Conservation (phyloP, 1,140 invertebrate species). For the Ceratina australensis region DNA sequence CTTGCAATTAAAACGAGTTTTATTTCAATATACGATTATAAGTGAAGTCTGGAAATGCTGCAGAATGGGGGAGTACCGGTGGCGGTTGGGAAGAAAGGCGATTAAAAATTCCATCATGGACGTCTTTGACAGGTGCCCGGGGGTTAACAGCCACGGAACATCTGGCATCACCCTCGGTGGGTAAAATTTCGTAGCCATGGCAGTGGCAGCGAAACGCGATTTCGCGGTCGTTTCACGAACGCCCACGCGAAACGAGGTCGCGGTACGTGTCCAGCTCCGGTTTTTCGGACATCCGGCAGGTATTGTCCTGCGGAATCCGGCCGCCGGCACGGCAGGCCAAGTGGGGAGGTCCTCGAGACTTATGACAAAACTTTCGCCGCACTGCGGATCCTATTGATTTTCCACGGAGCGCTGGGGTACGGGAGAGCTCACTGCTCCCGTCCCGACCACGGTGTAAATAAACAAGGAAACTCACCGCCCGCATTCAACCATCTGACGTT, state of each 20-base stretch:
- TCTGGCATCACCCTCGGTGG: conserved; percentile 60
- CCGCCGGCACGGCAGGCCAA: neutral
- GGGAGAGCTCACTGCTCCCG: conserved; percentile 49
- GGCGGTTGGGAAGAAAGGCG: conserved; percentile 11
- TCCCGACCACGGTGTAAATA: conserved; percentile 70
- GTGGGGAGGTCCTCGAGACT: conserved; percentile 26
- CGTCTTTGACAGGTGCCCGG: conserved; percentile 69
- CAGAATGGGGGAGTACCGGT: neutral
- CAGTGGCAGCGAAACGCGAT: neutral
- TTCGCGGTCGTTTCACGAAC: neutral
- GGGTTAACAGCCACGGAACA: conserved; percentile 63
- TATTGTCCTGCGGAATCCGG: neutral
- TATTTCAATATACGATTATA: too few relatives aligned
- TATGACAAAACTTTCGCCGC: conserved; percentile 76
- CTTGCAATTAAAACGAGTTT: too few relatives aligned
- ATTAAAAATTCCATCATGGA: conserved; percentile 76
- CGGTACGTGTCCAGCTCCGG: neutral
- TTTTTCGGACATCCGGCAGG: neutral
- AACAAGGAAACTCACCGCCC: conserved; percentile 64
- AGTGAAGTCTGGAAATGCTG: neutral
- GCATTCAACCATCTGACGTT: neutral
- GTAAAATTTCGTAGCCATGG: conserved; percentile 57
- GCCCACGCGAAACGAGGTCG: too few relatives aligned
- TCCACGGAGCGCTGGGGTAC: conserved; percentile 59
- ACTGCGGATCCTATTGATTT: conserved; percentile 79